Evolutionary conservation across 2,113 vertebrate genomes (phyloP), one percentile per base, ranked within the genome.

Genomic region (Physeter macrocephalus): DNA sequence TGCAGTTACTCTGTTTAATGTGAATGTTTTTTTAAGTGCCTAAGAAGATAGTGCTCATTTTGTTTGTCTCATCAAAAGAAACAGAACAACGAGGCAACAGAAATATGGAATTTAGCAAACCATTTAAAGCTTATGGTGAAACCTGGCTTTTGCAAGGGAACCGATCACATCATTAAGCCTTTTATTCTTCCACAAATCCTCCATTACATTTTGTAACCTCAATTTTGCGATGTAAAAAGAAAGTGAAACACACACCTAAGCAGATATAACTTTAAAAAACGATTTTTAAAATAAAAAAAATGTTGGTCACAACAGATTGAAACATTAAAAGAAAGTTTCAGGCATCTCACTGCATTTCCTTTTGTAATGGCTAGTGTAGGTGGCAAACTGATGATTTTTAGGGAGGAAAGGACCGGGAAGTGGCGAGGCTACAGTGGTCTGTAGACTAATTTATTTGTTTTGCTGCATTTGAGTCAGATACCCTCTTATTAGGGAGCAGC

Each of bases 101-200:
- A 98, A 97, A 97, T 95, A 98, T 25, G 92, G 95, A 98, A 97
- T 98, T 98, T 98, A 98, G 94, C 83, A 97, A 98, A 97, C 97
- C 93, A 96, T 98, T 98, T 98, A 98, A 83, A 98, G 93, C 97
- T 98, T 93, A 94, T 67, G 92, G 84, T 97, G 84, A 98, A 98
- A 97, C 85, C 97, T 17, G 64, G 94, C 96, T 96, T 97, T 95
- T 97, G 96, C 74, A 90, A 98, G 94, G 74, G 96, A 97, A 97
- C 52, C 57, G 75, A 96, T 77, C 96, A 97, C 98, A 98, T 97
- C 84, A 90, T 90, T 96, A 92, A 94, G 94, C 46, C 14, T 93
- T 97, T 95, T 71, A 15, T 92, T 49, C 25, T 78, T 96, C 67
- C 54, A 43, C 41, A 93, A 81, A 93, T 57, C 27, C 54, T 77